These are phyloP conservation scores for Pogoniulus pusillus DNA, from an alignment of 2,797 vertebrate species.

Conservation along the genomic window DNA sequence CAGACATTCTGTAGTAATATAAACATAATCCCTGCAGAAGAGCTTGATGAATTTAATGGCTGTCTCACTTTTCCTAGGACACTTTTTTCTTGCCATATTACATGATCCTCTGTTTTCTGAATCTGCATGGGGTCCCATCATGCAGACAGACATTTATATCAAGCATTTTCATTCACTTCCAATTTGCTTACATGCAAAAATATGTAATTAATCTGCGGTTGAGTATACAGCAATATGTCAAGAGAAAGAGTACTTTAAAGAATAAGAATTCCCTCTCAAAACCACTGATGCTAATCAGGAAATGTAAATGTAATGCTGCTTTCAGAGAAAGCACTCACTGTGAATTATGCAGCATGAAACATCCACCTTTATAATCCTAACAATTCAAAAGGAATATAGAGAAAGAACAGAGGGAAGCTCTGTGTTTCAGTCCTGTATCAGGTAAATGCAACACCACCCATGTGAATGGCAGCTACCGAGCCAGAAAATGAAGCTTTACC, in stretches of 20 bases:
- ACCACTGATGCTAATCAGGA: neutral
- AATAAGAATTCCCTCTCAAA: neutral
- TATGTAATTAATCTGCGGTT: neutral
- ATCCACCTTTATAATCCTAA: neutral
- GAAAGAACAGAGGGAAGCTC: neutral
- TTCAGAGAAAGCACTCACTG: neutral
- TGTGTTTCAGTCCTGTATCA: neutral
- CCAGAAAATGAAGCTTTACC: conserved; percentile 53
- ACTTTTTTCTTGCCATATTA: neutral
- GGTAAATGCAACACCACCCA: neutral
- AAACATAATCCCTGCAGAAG: neutral
- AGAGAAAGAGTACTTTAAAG: neutral
- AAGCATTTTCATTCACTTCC: neutral
- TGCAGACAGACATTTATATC: neutral
- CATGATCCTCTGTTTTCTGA: neutral
- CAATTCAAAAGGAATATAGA: neutral
- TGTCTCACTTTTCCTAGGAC: neutral
- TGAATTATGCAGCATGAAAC: neutral
- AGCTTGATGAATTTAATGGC: neutral
- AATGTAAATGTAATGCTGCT: neutral
- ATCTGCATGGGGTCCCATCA: neutral
- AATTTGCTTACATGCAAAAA: neutral
- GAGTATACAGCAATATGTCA: neutral
- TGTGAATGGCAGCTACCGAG: conserved; percentile 24
- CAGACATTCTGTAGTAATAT: neutral